phyloP scores from a whole-genome alignment of 2,888 invertebrate species.

The Sinodicranocentrus sp. region DNA sequence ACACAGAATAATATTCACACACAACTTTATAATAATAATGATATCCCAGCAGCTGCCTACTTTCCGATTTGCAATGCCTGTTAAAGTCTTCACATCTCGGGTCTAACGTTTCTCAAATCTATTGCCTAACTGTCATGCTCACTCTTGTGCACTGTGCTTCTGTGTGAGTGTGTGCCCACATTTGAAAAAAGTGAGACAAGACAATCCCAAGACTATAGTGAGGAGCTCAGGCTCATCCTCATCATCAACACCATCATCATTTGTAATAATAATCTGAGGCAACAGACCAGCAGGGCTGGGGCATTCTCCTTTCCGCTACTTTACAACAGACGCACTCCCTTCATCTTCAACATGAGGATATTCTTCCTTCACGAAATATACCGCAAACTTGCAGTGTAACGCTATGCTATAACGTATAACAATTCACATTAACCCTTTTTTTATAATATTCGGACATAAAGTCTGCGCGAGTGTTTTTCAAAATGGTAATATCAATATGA shows the following conservation, averaged over 20 bases:
- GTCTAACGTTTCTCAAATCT: background rate
- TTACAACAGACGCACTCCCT: background rate
- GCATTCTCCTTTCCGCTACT: conserved; percentile 66
- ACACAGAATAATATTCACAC: background rate
- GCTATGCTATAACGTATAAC: background rate
- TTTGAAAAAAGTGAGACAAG: conserved; percentile 20
- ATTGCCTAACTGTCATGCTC: conserved; percentile 52
- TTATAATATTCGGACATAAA: background rate
- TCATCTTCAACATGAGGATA: background rate
- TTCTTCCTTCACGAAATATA: background rate
- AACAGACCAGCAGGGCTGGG: conserved; percentile 32
- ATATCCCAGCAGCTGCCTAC: background rate
- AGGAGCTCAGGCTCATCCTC: conserved; percentile 1
- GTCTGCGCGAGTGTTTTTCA: no score
- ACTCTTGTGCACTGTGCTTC: background rate
- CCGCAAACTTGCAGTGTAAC: background rate
- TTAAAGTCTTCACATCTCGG: conserved; percentile 12
- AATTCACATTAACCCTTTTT: background rate
- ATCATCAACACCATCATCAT: conserved; percentile 25
- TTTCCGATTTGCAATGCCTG: conserved; percentile 28
- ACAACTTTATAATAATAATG: background rate
- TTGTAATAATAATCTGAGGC: conserved; percentile 44
- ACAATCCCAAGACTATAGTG: conserved; percentile 39
- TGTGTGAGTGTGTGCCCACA: background rate
- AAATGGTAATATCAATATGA: background rate